Evolutionary conservation across 2,113 vertebrate species (phyloP).

Genomic region (Eira barbara): DNA sequence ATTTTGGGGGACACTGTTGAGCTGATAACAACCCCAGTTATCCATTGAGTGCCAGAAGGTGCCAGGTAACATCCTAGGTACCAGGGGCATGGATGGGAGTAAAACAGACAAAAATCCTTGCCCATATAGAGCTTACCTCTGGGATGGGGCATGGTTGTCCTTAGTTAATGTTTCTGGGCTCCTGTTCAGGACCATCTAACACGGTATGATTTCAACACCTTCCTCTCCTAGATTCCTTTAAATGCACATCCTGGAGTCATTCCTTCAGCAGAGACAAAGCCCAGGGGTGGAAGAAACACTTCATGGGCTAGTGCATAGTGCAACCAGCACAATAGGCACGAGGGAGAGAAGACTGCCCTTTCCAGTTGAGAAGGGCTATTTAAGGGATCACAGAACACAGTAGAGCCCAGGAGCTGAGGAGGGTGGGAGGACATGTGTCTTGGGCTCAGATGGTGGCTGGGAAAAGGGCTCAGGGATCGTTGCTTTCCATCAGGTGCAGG

Average conservation of each 20-base stretch:
- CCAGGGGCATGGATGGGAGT: background rate
- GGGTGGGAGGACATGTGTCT: background rate
- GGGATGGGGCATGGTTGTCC: background rate
- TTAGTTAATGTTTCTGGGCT: background rate
- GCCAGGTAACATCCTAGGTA: background rate
- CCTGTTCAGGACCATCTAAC: background rate
- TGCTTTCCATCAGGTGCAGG: background rate
- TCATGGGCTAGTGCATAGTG: background rate
- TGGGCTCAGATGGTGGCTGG: background rate
- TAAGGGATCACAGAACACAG: background rate
- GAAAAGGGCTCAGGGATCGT: background rate
- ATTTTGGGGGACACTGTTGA: background rate
- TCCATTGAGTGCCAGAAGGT: background rate
- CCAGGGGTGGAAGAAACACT: background rate
- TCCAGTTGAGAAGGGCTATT: background rate
- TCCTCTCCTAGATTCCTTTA: background rate
- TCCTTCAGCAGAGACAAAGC: background rate
- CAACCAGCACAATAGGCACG: background rate
- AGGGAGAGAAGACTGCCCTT: background rate
- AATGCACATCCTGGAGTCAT: background rate
- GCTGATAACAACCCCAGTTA: background rate
- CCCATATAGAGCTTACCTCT: fast-evolving
- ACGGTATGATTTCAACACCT: background rate
- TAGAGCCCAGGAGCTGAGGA: background rate
- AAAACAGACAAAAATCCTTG: background rate